Evolutionary conservation across 37 sponge, comb jelly and placozoan genomes (phyloP), one percentile per base, ranked within the genome.

Genomic region (Ianthella basta): DNA sequence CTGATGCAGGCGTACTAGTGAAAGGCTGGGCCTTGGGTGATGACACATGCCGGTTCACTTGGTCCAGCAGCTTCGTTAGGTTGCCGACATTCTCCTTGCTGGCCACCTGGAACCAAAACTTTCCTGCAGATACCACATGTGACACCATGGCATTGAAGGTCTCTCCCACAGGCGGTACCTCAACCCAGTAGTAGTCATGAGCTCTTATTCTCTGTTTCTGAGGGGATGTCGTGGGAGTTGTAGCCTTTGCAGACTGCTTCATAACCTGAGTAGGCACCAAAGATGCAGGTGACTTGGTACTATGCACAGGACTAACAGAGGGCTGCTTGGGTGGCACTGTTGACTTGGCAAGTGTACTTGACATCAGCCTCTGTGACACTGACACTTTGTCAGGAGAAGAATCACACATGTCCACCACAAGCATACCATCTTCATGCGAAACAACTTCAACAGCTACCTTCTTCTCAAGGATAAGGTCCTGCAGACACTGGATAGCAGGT

Each of bases 81-180:
- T 35, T 12, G 20, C 20, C 5, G 32, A 70, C 29, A 33, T 70
- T 29, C 37, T 70, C 72, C 37, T 19, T 70, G 36, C 5, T 32
- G 37, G 72, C 72, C 5, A 70, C 32, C 37, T 70, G 72, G 4
- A 70, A 19, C 72, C 72, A 70, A 12, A 70, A 70, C 72, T 70
- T 70, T 33, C 37, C 37, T 35, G 15, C 35, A 20, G 38, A 70
- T 35, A 18, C 56, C 3, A 92, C 83, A 54, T 85, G 86, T 6
- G 80, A 41, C 15, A 88, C 89, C 39, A 64, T 59, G 0, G 75
- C 86, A 0, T 56, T 36, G 1, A 86, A 73, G 12, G 15, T 20
- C 34, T 79, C 83, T 15, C 55, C 78, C 23, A 29, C 36, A 12
- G 24, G 8, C 8, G 80, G 56, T 3, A 79, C 25, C 27, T 4